These are phyloP conservation scores for Excalfactoria chinensis DNA, from an alignment of 2,113 vertebrate genomes.

Conservation along the genomic window DNA sequence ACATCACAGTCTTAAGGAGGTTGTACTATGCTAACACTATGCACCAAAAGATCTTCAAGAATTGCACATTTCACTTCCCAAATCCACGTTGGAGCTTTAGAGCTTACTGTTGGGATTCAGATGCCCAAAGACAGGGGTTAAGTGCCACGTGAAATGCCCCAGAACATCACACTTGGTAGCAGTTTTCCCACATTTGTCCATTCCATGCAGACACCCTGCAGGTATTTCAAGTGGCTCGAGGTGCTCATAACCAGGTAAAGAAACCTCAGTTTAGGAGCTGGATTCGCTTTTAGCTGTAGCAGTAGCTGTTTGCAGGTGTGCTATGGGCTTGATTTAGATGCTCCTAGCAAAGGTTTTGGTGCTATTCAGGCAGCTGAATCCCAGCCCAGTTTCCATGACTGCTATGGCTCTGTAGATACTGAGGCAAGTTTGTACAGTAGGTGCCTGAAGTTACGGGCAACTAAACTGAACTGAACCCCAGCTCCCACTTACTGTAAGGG, in stretches of 20 bases:
- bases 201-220: not conserved
- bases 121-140: not conserved
- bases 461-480: not conserved
- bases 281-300: not conserved
- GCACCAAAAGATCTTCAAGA: not conserved
- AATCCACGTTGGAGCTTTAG: not conserved
- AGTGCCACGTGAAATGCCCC: not conserved
- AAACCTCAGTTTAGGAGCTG: not conserved
- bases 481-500: not conserved
- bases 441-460: not conserved
- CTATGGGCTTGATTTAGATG: not conserved
- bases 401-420: fast-evolving
- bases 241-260: not conserved
- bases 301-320: not conserved
- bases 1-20: not conserved
- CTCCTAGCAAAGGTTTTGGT: not conserved
- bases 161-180: not conserved
- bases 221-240: not conserved
- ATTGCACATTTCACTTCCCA: not conserved
- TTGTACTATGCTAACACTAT: not conserved
- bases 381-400: not conserved
- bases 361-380: not conserved
- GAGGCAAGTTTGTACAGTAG: fast-evolving
- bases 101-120: not conserved
- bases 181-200: not conserved